Base-by-base conservation (phyloP, 2,113 vertebrate species). In the Plestiodon gilberti region DNA sequence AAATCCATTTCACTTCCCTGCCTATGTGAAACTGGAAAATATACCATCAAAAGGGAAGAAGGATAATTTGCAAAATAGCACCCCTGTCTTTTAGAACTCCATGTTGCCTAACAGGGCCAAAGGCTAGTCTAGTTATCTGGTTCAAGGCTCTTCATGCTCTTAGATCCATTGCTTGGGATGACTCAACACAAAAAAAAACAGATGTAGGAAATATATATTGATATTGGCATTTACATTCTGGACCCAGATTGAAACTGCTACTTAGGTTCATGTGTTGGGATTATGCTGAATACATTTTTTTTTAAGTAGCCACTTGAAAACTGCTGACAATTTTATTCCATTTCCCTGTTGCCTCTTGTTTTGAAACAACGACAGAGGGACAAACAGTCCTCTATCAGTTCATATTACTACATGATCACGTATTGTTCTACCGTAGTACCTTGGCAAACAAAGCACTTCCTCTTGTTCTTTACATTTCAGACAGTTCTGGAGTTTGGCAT, bases 301-400 rank as follows among this genome's bases (percentile, higher is more conserved):
- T 10, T 17, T 78, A 85, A 92, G 2, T 1, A 33, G 35, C 22
- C 64, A 65, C 64, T 43, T 73, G 23, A 77, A 78, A 90, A 83
- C 10, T 78, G 33, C 89, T 92, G 90, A 88, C 7, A 85, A 17
- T 38, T 74, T 88, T 14, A 35, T 89, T 83, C 11, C 25, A 1
- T 57, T 95, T 93, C 78, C 75, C 43, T 61, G 48, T 89, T 90
- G 43, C 85, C 74, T 88, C 81, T 77, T 81, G 73, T 61, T 84
- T 89, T 83, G 84, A 75, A 73, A 81, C 30, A 88, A 69, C 82
- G 38, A 76, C 35, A 52, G 69, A 7, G 2, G 52, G 76, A 48
- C 43, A 91, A 30, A 23, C 83, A 73, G 59, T 35, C 30, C 13
- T 28, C 61, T 89, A 52, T 83, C 73, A 86, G 25, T 65, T 82